These are phyloP conservation scores for Ammodytes dubius DNA, from an alignment of 2,113 vertebrate species.

Conservation along the genomic window DNA sequence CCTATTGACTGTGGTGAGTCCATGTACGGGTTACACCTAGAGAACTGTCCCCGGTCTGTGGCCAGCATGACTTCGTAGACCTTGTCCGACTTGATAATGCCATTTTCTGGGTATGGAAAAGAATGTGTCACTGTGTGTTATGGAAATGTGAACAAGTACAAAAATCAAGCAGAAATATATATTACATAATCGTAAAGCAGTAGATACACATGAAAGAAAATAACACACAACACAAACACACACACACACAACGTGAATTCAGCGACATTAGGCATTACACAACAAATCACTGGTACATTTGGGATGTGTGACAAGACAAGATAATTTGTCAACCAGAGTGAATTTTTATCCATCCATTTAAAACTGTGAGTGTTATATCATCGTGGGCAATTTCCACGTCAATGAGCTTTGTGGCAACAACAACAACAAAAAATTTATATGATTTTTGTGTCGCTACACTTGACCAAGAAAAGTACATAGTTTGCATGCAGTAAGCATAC, in stretches of 20 bases:
- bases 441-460: background rate
- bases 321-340: background rate
- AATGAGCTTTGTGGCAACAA: background rate
- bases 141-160: background rate
- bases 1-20: constrained; percentile 99
- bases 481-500: too few species aligned
- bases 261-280: background rate
- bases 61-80: constrained; percentile 98
- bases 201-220: background rate
- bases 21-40: constrained; percentile 98
- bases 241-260: background rate
- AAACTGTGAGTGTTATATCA: background rate
- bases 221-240: background rate
- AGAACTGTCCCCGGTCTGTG: constrained; percentile 96
- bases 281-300: background rate
- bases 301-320: background rate
- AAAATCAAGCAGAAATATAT: background rate
- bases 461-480: background rate
- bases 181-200: constrained; percentile 31
- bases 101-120: constrained; percentile 91
- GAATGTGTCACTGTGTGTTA: constrained; percentile 39
- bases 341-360: background rate
- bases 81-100: constrained; percentile 98
- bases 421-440: background rate
- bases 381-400: background rate